phyloP scores from a whole-genome alignment of 1,140 invertebrate species.

The Hormaphis cornu region DNA sequence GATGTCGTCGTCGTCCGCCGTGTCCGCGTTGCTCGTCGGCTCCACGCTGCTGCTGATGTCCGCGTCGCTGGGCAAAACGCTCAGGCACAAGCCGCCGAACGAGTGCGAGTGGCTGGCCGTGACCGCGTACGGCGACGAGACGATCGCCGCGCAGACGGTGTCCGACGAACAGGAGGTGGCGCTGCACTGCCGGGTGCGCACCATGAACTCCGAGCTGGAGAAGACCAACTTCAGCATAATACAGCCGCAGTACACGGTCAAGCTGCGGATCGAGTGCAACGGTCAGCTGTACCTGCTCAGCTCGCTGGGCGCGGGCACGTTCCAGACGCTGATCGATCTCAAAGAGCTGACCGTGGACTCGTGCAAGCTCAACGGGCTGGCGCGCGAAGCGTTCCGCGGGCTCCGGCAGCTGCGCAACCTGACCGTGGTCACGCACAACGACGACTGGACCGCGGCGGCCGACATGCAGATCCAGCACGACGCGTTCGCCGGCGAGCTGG shows the following conservation, averaged over 20 bases:
- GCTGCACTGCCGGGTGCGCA: constrained; percentile 66
- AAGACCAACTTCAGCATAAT: constrained; percentile 82
- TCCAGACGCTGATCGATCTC: constrained; percentile 69
- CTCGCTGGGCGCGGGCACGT: constrained; percentile 72
- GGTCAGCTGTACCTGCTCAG: constrained; percentile 77
- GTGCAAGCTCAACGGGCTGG: constrained; percentile 80
- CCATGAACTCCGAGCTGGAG: constrained; percentile 80
- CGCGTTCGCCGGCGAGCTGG: constrained; percentile 63
- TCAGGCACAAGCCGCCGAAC: constrained; percentile 70
- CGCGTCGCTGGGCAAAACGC: constrained; percentile 57
- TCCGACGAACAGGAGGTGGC: constrained; percentile 57
- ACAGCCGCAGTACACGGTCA: constrained; percentile 74
- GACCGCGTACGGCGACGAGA: constrained; percentile 46
- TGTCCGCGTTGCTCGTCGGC: constrained; percentile 12
- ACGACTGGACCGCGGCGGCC: constrained; percentile 76
- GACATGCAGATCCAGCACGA: constrained; percentile 64
- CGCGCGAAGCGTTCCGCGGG: constrained; percentile 71
- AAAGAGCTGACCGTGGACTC: constrained; percentile 76
- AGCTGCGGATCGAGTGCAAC: constrained; percentile 70
- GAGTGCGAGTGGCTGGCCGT: constrained; percentile 71
- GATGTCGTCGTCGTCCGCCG: constrained; percentile 12
- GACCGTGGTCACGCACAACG: constrained; percentile 77
- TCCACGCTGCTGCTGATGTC: constrained; percentile 46
- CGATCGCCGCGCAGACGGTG: constrained; percentile 38
- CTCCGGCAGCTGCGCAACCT: constrained; percentile 70